Conservation (phyloP, 64 coral and sea anemone species). For the Pocillopora verrucosa region DNA sequence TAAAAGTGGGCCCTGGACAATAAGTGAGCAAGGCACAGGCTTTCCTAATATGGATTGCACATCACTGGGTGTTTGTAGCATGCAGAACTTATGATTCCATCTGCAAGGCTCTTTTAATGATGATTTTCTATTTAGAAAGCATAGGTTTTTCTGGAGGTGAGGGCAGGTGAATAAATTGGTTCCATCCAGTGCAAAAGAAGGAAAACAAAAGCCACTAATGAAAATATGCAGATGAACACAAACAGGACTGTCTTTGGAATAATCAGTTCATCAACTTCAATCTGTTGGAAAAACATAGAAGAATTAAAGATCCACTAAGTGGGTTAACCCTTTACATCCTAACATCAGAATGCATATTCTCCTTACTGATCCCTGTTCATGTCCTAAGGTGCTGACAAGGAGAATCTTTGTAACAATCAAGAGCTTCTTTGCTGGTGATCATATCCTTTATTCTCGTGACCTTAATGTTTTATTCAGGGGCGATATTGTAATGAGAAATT, state of each 20-base stretch:
- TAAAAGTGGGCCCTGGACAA: not conserved
- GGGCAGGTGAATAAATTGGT: slow-evolving; percentile 80
- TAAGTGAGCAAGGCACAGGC: not conserved
- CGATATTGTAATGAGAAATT: too few species aligned
- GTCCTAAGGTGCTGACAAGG: too few species aligned
- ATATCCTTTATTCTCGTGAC: too few species aligned
- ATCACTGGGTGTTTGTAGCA: not conserved
- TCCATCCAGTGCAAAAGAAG: slow-evolving; percentile 91
- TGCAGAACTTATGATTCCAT: not conserved
- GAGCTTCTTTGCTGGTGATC: too few species aligned
- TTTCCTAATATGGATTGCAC: not conserved
- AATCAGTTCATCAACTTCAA: slow-evolving; percentile 79
- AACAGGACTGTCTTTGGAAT: slow-evolving; percentile 81
- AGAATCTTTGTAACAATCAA: too few species aligned
- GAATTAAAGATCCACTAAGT: not conserved
- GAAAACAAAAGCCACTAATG: slow-evolving; percentile 79
- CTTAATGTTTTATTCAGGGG: too few species aligned
- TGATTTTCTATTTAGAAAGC: slow-evolving; percentile 28
- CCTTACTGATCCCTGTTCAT: too few species aligned
- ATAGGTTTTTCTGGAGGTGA: slow-evolving; percentile 88
- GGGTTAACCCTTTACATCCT: not conserved
- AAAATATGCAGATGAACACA: slow-evolving; percentile 83
- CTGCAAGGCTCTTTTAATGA: not conserved
- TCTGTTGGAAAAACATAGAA: slow-evolving; percentile 32
- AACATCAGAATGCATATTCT: too few species aligned